A percentile compares a stretch with the other conserved stretches of the same genome.
These are phyloP conservation scores for Ranitomeya variabilis DNA, from an alignment of 2,113 vertebrate species.

Conservation along the genomic window DNA sequence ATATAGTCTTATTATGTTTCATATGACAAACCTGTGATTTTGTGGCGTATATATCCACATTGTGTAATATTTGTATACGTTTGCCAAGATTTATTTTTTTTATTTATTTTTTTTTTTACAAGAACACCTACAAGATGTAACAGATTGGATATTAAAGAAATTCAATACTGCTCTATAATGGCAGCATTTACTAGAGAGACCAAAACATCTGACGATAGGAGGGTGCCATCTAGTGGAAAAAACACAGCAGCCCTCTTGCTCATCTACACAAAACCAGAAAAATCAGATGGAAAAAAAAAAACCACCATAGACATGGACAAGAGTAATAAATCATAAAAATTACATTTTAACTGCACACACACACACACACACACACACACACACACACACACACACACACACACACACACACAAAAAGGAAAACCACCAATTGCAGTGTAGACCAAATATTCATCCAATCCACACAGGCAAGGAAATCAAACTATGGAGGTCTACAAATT, in stretches of 20 bases:
- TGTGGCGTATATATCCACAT: background rate
- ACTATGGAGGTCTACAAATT: too few species aligned
- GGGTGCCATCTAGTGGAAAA: slow-evolving; percentile 1
- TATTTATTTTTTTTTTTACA: background rate
- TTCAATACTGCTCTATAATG: background rate
- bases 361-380: background rate
- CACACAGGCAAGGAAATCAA: too few species aligned
- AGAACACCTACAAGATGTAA: background rate
- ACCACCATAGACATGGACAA: background rate
- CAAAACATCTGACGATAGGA: background rate
- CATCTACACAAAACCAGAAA: background rate
- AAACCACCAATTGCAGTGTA: too few species aligned
- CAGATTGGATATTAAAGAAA: background rate
- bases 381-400: background rate
- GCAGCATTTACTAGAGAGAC: background rate
- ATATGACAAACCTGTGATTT: too few species aligned
- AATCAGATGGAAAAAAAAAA: background rate
- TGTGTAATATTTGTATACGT: background rate
- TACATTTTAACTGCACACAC: background rate
- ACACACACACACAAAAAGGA: background rate
- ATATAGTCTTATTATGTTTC: too few species aligned
- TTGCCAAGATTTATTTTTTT: background rate
- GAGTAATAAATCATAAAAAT: background rate
- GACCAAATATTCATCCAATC: too few species aligned
- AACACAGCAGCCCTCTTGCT: background rate